Evolutionary conservation across 2,797 vertebrate species (phyloP).

Genomic region (Prionace glauca): DNA sequence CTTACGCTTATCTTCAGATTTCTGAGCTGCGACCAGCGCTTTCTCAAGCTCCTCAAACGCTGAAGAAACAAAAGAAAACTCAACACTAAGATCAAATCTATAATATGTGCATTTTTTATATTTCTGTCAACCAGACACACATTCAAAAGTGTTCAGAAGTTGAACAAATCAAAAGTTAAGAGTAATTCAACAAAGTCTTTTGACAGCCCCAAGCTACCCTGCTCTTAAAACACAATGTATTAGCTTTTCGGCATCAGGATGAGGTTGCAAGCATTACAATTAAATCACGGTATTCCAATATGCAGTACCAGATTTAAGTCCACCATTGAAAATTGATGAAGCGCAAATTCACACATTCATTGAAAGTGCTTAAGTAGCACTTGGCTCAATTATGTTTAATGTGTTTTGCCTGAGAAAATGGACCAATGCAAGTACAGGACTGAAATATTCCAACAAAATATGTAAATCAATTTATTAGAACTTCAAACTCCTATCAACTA

Average conservation of each 20-base stretch:
- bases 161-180: background rate
- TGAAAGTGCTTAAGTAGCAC: background rate
- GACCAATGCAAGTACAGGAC: background rate
- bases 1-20: conserved; percentile 76
- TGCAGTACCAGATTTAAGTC: background rate
- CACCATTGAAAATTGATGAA: conserved; percentile 12
- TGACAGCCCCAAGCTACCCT: background rate
- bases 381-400: background rate
- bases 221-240: background rate
- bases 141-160: background rate
- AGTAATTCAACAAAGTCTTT: background rate
- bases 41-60: conserved; percentile 93
- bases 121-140: background rate
- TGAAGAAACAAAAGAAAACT: conserved; percentile 47
- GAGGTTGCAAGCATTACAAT: background rate
- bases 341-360: background rate
- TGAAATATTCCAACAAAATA: background rate
- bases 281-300: background rate
- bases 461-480: background rate
- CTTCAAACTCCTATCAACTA: background rate
- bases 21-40: conserved; percentile 75
- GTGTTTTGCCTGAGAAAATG: background rate
- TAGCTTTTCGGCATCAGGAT: background rate
- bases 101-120: background rate
- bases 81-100: background rate